Base-by-base conservation (phyloP, 92 coral and sea anemone species). In the Umimayanthus chanpuru region DNA sequence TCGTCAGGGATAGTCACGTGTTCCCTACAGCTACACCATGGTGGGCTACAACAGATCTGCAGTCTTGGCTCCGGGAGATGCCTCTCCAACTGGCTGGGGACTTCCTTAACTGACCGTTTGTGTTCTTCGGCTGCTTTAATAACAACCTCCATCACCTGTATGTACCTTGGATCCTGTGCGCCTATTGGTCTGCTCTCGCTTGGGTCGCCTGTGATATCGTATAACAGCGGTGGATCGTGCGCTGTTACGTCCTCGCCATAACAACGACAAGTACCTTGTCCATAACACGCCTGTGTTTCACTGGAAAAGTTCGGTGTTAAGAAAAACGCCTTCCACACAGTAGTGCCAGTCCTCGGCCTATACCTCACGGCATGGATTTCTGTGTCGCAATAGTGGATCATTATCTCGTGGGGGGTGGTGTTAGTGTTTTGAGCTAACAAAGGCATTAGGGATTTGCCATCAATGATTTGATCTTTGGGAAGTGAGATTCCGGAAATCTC, bases 11-110 rank as follows among this genome's bases (percentile, higher is more conserved):
- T 47, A 47, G 16, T 43, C 25, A 82, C 86, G 25, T 88, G 15
- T 85, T 95, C 98, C 32, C 61, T 89, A 55, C 98, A 96, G 50
- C 86, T 85, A 83, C 98, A 96, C 73, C 83, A 94, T 20, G 98
- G 98, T 41, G 79, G 93, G 72, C 94, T 96, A 81, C 98, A 96
- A 74, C 98, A 96, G 71, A 89, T 86, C 85, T 94, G 97, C 76
- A 94, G 82, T 9, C 65, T 70, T 14, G 93, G 81, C 18, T 85
- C 73, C 41, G 88, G 77, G 50, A 86, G 90, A 36, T 85, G 77
- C 16, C 78, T 85, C 41, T 88, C 95, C 43, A 94, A 73, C 79
- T 96, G 95, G 87, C 26, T 81, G 0, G 95, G 98, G 23, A 94
- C 98, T 76, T 86, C 81, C 28, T 88, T 86, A 11, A 95, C 77